phyloP scores from a whole-genome alignment of 2,797 vertebrate species.

The Alexandromys oeconomus region DNA sequence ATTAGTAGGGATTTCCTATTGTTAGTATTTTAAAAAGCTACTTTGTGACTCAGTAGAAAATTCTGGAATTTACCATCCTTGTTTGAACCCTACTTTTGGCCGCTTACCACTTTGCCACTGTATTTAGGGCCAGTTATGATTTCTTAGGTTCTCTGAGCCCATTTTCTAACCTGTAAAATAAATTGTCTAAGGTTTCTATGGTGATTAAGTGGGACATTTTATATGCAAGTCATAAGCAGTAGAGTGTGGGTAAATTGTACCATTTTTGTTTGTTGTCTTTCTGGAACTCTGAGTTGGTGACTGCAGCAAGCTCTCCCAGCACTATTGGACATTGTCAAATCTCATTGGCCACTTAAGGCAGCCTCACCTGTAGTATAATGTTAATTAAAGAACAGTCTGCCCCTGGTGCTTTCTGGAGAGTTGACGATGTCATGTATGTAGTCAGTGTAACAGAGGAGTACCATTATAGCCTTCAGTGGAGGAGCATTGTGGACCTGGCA shows the following conservation, averaged over 20 bases:
- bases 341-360: conserved; percentile 5
- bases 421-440: background rate
- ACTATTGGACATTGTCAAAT: background rate
- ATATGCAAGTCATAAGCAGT: conserved; percentile 13
- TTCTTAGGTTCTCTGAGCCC: conserved; percentile 43
- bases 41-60: conserved; percentile 56
- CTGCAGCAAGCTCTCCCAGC: background rate
- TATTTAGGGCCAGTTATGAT: background rate
- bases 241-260: background rate
- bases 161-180: conserved; percentile 44
- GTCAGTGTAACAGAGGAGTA: background rate
- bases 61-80: conserved; percentile 53
- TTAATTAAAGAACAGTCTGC: conserved; percentile 42
- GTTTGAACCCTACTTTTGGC: conserved; percentile 50
- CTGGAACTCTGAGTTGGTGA: conserved; percentile 40
- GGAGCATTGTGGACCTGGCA: background rate
- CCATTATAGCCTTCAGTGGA: background rate
- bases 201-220: conserved; percentile 6
- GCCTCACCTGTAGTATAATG: background rate
- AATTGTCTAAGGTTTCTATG: conserved; percentile 13
- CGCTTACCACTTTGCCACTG: background rate
- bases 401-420: background rate
- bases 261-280: conserved; percentile 44
- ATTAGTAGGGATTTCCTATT: conserved; percentile 38
- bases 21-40: conserved; percentile 62